Conservation (phyloP, 2,113 vertebrate species). For the Gavialis gangeticus region DNA sequence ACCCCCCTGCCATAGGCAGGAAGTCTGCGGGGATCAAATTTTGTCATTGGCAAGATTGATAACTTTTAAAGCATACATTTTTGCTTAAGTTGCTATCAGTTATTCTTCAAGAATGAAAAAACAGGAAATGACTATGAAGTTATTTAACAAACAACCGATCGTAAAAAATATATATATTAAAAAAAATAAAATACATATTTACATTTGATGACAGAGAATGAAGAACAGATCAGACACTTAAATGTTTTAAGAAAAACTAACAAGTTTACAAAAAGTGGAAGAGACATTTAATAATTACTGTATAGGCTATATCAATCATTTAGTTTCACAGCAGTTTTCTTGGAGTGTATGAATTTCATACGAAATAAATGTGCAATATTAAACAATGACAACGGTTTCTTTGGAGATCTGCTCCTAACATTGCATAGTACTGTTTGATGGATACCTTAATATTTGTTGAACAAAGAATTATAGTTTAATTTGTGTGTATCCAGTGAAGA, state of each 20-base stretch:
- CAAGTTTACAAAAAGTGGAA: background rate
- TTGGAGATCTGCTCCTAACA: background rate
- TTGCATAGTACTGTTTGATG: background rate
- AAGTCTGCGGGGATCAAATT: no score
- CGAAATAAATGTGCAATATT: accelerated
- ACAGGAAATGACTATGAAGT: background rate
- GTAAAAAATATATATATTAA: background rate
- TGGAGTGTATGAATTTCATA: background rate
- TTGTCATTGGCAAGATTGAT: no score
- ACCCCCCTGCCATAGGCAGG: no score
- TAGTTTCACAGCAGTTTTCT: background rate
- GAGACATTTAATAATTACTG: background rate
- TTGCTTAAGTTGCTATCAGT: accelerated
- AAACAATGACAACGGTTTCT: background rate
- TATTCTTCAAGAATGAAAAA: background rate
- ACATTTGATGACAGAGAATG: background rate
- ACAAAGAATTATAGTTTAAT: accelerated
- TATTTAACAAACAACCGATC: background rate
- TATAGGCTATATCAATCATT: background rate
- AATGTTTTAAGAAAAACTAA: background rate
- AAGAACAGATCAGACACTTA: background rate
- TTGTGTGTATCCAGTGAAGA: accelerated
- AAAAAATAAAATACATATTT: background rate
- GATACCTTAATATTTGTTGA: background rate
- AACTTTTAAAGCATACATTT: background rate